A percentile compares a stretch with the other conserved stretches of the same genome.
phyloP scores from a whole-genome alignment of 2,888 invertebrate species.

The Eristalis tenax region DNA sequence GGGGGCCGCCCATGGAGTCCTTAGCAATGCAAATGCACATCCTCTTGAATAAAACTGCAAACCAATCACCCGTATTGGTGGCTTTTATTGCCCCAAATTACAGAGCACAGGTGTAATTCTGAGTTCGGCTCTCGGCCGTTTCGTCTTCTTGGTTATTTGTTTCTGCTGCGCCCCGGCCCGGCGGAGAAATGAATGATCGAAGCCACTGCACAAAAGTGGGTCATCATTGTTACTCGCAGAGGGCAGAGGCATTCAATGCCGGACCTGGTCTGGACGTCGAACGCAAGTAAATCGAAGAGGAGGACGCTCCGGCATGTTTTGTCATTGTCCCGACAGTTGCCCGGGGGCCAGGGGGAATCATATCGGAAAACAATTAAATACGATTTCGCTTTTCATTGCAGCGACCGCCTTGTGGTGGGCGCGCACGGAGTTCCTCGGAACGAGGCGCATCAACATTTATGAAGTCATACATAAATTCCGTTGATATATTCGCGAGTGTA shows the following conservation, averaged over 20 bases:
- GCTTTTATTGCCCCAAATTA: slow-evolving; percentile 64
- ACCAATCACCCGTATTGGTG: slow-evolving; percentile 35
- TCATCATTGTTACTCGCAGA: slow-evolving; percentile 3
- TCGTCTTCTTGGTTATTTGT: not conserved
- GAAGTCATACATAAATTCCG: slow-evolving; percentile 18
- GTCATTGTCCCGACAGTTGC: slow-evolving; percentile 12
- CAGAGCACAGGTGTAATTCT: slow-evolving; percentile 44
- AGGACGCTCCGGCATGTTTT: not conserved
- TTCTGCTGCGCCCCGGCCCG: not conserved
- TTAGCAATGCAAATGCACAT: slow-evolving; percentile 12
- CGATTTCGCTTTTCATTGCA: slow-evolving; percentile 46
- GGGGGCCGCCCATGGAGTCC: not conserved
- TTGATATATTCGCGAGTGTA: not conserved
- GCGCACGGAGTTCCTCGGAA: not conserved
- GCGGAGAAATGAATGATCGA: not conserved
- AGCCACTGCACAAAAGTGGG: slow-evolving; percentile 27
- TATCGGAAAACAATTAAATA: slow-evolving; percentile 40
- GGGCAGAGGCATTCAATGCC: not conserved
- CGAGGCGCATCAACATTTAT: slow-evolving; percentile 27
- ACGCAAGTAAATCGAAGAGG: no score
- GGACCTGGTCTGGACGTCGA: no score
- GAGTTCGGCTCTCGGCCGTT: not conserved
- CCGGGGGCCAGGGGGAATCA: not conserved
- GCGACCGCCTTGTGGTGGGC: not conserved
- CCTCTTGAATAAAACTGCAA: not conserved